Evolutionary conservation across 2,888 invertebrate genomes (phyloP), one percentile per base, ranked within the genome.

Genomic region (Gasteruption jaculator): DNA sequence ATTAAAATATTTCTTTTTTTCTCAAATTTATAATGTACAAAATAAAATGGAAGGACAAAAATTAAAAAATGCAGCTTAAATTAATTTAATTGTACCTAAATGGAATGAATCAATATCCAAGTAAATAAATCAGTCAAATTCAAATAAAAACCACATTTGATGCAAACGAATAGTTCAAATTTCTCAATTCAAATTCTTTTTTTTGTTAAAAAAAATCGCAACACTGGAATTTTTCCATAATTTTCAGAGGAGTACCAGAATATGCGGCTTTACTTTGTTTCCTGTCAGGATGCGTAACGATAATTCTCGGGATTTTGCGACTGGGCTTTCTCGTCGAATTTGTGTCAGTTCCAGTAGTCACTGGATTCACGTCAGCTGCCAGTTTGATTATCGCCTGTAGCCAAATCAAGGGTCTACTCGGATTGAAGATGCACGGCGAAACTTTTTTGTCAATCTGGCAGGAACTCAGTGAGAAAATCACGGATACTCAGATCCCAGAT

Each of bases 281-380:
- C 49, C 66, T 83, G 7, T 73, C 79, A 33, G 86, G 86, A 29
- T 71, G 82, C 38, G 74, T 84, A 5, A 82, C 82, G 56, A 60
- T 85, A 14, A 48, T 78, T 1, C 78, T 82, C 47, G 85, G 85
- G 3, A 52, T 82, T 26, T 68, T 80, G 5, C 81, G 81, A 63
- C 72, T 86, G 48, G 85, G 86, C 37, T 85, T 85, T 60, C 71
- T 86, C 7, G 81, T 86, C 11, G 82, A 85, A 46, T 85, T 86
- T 54, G 83, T 86, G 4, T 86, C 86, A 1, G 70, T 80, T 1
- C 84, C 86, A 1, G 86, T 86, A 0, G 83, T 85, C 2, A 80
- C 82, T 1, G 86, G 83, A 0, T 86, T 87, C 63, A 85, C 86
- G 3, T 85, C 86, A 1, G 86, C 86, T 0, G 84, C 86, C 0